Conservation (phyloP, 2,888 invertebrate species). For the Amblyteles armatorius region DNA sequence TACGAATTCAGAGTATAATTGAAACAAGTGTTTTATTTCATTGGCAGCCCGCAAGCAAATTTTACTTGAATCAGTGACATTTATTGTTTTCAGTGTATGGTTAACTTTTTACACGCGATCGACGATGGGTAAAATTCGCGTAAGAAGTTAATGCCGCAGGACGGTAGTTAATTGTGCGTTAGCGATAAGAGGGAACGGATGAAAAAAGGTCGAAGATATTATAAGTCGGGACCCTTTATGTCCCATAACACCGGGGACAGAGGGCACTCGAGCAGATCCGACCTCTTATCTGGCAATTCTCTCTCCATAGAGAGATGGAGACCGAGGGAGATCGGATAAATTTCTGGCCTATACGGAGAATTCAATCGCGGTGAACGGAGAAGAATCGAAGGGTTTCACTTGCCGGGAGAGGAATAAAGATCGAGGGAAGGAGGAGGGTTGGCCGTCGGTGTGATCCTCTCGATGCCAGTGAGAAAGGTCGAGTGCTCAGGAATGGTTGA, state of each 20-base stretch:
- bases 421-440: constrained; percentile 24
- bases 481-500: neutral
- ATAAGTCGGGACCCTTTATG: neutral
- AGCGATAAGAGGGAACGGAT: neutral
- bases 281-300: neutral
- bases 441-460: constrained; percentile 37
- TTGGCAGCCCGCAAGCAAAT: no score
- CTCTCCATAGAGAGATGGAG: neutral
- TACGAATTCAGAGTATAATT: no score
- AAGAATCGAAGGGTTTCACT: constrained; percentile 52
- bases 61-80: no score
- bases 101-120: no score
- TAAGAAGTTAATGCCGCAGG: neutral
- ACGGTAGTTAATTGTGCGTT: neutral
- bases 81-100: no score
- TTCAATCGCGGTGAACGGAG: constrained; percentile 58
- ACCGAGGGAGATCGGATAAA: constrained; percentile 34
- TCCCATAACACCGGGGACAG: neutral
- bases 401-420: constrained; percentile 48
- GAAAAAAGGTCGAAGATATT: constrained; percentile 10
- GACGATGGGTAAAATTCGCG: no score
- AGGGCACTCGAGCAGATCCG: neutral
- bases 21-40: no score
- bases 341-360: constrained; percentile 46
- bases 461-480: constrained; percentile 25